Evolutionary conservation across 1,140 invertebrate species (phyloP).

Genomic region (Pemphigus obesinymphae): DNA sequence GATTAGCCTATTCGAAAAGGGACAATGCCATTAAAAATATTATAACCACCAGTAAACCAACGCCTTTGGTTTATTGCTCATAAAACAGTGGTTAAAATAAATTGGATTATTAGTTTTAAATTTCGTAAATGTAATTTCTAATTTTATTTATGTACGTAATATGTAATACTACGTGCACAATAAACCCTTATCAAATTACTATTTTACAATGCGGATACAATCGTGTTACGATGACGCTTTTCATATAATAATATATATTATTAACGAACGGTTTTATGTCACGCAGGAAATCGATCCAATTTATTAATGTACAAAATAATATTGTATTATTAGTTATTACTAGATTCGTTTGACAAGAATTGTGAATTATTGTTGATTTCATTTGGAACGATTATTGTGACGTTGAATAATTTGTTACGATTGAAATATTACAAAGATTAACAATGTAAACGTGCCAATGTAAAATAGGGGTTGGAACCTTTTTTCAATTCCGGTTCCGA

Average conservation of each 20-base stretch:
- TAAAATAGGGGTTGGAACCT: too few relatives aligned
- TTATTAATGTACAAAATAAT: too few relatives aligned
- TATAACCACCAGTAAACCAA: not conserved
- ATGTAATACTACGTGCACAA: not conserved
- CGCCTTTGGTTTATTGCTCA: not conserved
- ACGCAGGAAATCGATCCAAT: not conserved
- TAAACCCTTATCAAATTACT: not conserved
- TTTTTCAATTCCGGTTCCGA: too few relatives aligned
- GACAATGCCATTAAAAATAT: not conserved
- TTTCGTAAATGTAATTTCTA: not conserved
- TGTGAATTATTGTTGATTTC: too few relatives aligned
- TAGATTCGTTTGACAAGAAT: too few relatives aligned
- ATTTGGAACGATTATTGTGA: too few relatives aligned
- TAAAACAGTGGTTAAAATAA: not conserved
- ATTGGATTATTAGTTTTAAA: not conserved
- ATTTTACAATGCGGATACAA: not conserved
- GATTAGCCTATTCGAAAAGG: not conserved
- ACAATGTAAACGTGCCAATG: too few relatives aligned
- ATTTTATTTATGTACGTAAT: not conserved
- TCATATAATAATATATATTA: not conserved
- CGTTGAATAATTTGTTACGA: too few relatives aligned
- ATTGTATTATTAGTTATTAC: too few relatives aligned
- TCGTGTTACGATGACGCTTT: not conserved
- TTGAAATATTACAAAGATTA: too few relatives aligned
- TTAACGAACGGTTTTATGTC: not conserved